Conservation (phyloP, 2,888 invertebrate genomes). For the Galerucella pusilla region DNA sequence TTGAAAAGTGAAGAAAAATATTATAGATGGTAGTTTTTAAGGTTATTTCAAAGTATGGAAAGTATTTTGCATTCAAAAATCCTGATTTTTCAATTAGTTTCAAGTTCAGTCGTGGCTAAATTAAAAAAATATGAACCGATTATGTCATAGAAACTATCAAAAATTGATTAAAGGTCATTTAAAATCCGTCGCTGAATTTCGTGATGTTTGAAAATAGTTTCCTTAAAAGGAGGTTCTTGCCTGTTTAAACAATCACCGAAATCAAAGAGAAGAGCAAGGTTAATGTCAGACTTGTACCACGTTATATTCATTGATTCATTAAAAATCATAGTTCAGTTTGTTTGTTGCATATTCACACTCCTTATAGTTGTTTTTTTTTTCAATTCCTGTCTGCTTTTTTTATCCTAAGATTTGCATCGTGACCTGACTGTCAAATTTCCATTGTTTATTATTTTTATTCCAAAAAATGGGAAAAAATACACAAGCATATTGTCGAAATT, state of each 20-base stretch:
- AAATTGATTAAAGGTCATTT: not conserved
- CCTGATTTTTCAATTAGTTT: not conserved
- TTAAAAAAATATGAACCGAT: not conserved
- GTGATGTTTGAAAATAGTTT: slow-evolving; percentile 15
- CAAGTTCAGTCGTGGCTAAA: not conserved
- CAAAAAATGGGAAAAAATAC: too few species aligned
- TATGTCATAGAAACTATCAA: not conserved
- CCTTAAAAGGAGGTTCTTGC: slow-evolving; percentile 10
- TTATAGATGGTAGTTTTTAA: not conserved
- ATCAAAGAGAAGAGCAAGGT: slow-evolving; percentile 49
- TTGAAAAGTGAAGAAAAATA: too few species aligned
- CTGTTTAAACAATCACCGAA: slow-evolving; percentile 20
- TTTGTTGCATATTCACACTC: not conserved
- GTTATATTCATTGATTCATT: slow-evolving; percentile 10
- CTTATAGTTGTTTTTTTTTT: not conserved
- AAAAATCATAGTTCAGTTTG: not conserved
- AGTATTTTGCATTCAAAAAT: not conserved
- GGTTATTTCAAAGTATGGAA: too few species aligned
- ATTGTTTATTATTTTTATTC: too few species aligned
- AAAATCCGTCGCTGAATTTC: not conserved
- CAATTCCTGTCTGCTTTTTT: not conserved
- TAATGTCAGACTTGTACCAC: slow-evolving; percentile 36
- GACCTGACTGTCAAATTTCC: too few species aligned
- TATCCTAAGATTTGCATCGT: too few species aligned
- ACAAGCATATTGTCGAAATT: too few species aligned